Evolutionary conservation across 2,888 invertebrate species (phyloP).

Genomic region (Harpagoxenus sublaevis): DNA sequence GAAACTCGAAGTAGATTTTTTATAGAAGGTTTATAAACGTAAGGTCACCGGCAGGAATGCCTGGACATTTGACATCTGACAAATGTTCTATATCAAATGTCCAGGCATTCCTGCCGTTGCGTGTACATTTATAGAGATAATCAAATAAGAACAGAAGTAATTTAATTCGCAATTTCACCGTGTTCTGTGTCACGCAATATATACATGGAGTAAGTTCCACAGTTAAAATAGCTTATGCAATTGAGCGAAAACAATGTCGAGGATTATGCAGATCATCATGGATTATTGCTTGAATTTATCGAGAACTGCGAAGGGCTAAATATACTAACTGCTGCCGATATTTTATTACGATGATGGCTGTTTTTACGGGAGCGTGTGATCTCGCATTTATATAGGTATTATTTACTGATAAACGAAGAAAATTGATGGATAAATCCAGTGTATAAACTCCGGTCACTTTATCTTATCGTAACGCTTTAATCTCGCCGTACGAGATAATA

Average conservation of each 20-base stretch:
- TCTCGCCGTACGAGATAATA: slow-evolving; percentile 19
- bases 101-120: too few relatives aligned
- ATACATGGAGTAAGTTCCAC: not conserved
- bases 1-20: slow-evolving; percentile 7
- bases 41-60: too few relatives aligned
- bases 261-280: slow-evolving; percentile 34
- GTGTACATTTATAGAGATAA: not conserved
- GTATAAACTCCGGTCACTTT: not conserved
- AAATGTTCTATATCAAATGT: too few relatives aligned
- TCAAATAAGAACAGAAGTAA: not conserved
- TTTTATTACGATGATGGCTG: slow-evolving; percentile 21
- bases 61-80: too few relatives aligned
- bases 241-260: slow-evolving; percentile 25
- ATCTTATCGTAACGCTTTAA: slow-evolving; percentile 38
- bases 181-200: not conserved
- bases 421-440: slow-evolving; percentile 24
- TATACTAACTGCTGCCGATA: slow-evolving; percentile 25
- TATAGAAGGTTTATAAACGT: not conserved
- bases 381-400: slow-evolving; percentile 9
- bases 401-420: slow-evolving; percentile 28
- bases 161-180: not conserved
- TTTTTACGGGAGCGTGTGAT: slow-evolving; percentile 34
- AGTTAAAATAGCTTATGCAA: slow-evolving; percentile 30
- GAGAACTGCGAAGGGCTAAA: slow-evolving; percentile 16
- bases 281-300: slow-evolving; percentile 40